Base-by-base conservation (phyloP, 2,888 invertebrate genomes). In the Dusona sp. region DNA sequence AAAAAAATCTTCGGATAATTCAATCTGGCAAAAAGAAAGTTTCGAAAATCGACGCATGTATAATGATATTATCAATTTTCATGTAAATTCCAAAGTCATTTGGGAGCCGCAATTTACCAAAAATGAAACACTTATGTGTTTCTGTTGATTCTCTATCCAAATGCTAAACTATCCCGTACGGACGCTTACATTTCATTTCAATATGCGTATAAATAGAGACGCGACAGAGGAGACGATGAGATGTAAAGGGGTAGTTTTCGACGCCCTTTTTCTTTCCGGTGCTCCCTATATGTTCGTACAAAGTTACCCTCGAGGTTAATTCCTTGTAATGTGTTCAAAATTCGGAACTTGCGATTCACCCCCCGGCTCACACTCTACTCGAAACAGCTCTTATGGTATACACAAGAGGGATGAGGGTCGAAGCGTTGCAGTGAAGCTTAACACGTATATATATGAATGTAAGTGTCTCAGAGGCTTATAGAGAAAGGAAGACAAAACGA, bases 281-380 rank as follows among this genome's bases (percentile, higher is more conserved):
- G 29, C 45, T 19, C 8, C 48, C 73, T 42, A 67, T 61, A 68
- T 73, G 79, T 83, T 82, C 74, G 83, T 84, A 75, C 65, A 77
- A 89, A 90, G 88, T 91, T 89, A 73, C 87, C 74, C 72, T 64
- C 79, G 33, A 33, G 70, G 89, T 89, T 91, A 91, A 92, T 91
- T 92, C 90, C 89, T 89, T 89, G 90, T 91, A 91, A 91, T 92
- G 91, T 90, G 90, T 90, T 90, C 77, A 88, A 91, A 91, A 91
- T 91, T 92, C 88, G 89, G 87, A 91, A 91, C 91, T 91, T 83
- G 88, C 88, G 86, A 89, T 88, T 89, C 89, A 88, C 88, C 80
- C 88, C 80, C 88, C 83, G 85, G 64, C 84, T 68, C 36, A 72
- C 70, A 25, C 51, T 82, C 54, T 38, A 25, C 64, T 48, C 25